phyloP scores from a whole-genome alignment of 2,113 vertebrate genomes.

The Colossoma macropomum region DNA sequence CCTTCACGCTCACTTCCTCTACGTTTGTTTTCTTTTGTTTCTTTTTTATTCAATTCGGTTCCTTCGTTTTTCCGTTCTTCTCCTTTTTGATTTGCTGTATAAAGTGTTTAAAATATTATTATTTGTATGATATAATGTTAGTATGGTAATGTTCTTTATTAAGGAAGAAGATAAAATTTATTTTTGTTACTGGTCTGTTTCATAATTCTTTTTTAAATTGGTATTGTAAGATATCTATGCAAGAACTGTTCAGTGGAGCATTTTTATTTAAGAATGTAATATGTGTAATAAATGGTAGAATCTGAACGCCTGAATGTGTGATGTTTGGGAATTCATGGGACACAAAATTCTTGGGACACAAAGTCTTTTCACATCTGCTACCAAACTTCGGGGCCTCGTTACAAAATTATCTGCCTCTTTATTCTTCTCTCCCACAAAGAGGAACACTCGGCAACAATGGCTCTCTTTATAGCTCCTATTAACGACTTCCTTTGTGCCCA shows the following conservation, averaged over 20 bases:
- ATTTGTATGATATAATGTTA: constrained; percentile 99
- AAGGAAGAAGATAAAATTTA: constrained; percentile 99
- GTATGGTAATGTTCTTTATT: constrained; percentile 99
- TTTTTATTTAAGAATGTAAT: constrained; percentile 99
- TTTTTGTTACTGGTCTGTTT: constrained; percentile 99
- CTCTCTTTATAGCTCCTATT: constrained; percentile 42
- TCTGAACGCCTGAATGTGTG: constrained; percentile 72
- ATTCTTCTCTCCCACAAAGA: constrained; percentile 19
- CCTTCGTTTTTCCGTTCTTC: constrained; percentile 76
- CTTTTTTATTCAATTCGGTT: constrained; percentile 79
- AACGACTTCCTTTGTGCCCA: constrained; percentile 60
- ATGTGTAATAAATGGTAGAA: constrained; percentile 99
- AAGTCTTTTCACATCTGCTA: background rate
- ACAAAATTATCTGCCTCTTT: constrained; percentile 23
- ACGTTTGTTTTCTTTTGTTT: constrained; percentile 73
- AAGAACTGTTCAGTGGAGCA: constrained; percentile 99
- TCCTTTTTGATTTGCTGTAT: constrained; percentile 92
- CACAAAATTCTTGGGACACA: background rate
- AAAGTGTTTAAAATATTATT: constrained; percentile 99
- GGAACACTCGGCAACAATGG: constrained; percentile 50
- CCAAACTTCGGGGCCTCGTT: no score
- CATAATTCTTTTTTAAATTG: constrained; percentile 99
- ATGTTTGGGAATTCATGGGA: background rate
- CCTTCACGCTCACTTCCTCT: constrained; percentile 81
- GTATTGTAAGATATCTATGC: constrained; percentile 99